These are phyloP conservation scores for Siniperca scherzeri DNA, from an alignment of 2,797 vertebrate species.

Conservation along the genomic window DNA sequence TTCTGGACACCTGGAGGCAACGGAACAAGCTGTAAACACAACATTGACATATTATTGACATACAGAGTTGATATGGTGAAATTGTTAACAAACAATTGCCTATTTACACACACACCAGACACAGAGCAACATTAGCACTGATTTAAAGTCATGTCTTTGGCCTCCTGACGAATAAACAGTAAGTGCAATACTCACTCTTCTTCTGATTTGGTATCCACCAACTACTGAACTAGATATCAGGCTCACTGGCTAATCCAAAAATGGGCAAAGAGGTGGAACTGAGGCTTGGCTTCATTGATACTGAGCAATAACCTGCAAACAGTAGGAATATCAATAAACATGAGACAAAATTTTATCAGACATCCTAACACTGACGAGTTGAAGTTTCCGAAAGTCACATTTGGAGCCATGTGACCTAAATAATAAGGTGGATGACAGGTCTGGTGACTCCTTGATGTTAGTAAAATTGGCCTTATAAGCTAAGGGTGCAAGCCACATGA, in stretches of 20 bases:
- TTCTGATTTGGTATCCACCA: neutral
- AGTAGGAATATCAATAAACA: constrained; percentile 2
- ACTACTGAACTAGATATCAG: neutral
- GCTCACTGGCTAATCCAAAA: neutral
- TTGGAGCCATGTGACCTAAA: constrained; percentile 10
- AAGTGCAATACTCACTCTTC: neutral
- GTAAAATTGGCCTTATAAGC: constrained; percentile 29
- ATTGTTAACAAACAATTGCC: no score
- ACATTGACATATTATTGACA: no score
- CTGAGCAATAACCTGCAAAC: neutral
- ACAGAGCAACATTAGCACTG: no score
- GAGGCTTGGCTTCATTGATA: neutral
- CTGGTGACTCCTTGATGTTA: constrained; percentile 34
- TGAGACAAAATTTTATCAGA: neutral
- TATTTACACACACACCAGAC: no score
- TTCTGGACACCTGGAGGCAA: neutral
- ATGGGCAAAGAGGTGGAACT: no score
- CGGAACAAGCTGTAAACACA: no score
- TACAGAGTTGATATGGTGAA: no score
- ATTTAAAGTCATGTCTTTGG: neutral
- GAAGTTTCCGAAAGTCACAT: neutral
- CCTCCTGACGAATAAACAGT: neutral
- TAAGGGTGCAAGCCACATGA: constrained; percentile 55
- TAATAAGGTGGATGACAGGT: constrained; percentile 10
- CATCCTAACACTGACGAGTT: neutral